phyloP scores from a whole-genome alignment of 2,888 invertebrate genomes.

The Synergus umbraculus region DNA sequence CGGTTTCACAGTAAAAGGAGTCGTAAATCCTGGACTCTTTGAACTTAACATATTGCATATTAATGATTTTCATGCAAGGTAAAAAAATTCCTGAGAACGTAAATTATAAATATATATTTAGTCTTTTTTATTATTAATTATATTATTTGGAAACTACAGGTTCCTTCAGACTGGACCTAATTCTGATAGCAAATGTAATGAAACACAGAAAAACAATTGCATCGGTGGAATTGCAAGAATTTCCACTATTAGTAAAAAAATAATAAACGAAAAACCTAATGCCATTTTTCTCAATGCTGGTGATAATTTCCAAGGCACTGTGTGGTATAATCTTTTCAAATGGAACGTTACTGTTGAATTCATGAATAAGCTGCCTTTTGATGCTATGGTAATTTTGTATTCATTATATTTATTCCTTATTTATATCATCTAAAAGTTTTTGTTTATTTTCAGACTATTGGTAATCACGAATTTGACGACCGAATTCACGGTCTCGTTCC shows the following conservation, averaged over 20 bases:
- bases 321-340: constrained; percentile 87
- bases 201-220: constrained; percentile 78
- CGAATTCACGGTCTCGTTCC: constrained; percentile 85
- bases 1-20: constrained; percentile 62
- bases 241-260: constrained; percentile 76
- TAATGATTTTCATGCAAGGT: constrained; percentile 82
- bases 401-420: neutral
- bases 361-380: constrained; percentile 86
- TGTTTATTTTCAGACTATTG: constrained; percentile 82
- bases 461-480: constrained; percentile 93
- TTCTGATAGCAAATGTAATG: constrained; percentile 80
- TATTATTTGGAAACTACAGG: constrained; percentile 72
- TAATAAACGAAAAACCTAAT: constrained; percentile 79
- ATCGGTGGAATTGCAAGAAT: constrained; percentile 86
- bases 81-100: constrained; percentile 62
- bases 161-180: constrained; percentile 81
- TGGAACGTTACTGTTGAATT: constrained; percentile 87
- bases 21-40: constrained; percentile 73
- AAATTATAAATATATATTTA: neutral
- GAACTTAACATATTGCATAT: constrained; percentile 80
- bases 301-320: constrained; percentile 90
- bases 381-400: constrained; percentile 83
- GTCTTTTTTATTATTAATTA: neutral
- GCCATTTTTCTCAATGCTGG: constrained; percentile 88
- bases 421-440: neutral